Conservation (phyloP, 2,797 vertebrate genomes). For the Pogonophryne albipinna region DNA sequence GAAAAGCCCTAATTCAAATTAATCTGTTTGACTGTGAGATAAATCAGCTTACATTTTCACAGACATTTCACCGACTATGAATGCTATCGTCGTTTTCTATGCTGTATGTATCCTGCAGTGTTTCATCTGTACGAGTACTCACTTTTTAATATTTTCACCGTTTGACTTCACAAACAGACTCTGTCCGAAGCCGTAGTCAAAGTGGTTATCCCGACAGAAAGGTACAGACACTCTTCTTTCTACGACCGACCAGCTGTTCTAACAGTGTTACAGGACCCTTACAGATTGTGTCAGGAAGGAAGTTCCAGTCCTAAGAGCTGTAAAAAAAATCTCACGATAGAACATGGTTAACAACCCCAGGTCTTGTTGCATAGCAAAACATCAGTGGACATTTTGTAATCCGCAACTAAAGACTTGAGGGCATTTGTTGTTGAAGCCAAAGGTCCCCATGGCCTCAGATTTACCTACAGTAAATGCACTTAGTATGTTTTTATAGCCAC, state of each 20-base stretch:
- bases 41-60: constrained; percentile 5
- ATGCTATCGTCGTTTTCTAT: constrained; percentile 70
- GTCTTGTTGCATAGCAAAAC: constrained; percentile 8
- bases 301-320: constrained; percentile 49
- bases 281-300: constrained; percentile 45
- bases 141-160: constrained; percentile 85
- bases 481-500: background rate
- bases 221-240: constrained; percentile 87
- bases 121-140: constrained; percentile 83
- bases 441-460: constrained; percentile 26
- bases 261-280: constrained; percentile 65
- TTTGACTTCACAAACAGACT: constrained; percentile 90
- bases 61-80: constrained; percentile 56
- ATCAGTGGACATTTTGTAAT: constrained; percentile 27
- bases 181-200: constrained; percentile 91
- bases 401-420: constrained; percentile 16
- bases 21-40: constrained; percentile 8
- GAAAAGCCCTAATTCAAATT: constrained; percentile 13
- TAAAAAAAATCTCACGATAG: constrained; percentile 14
- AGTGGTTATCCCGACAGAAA: constrained; percentile 91
- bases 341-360: background rate
- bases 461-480: background rate
- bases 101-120: constrained; percentile 83
- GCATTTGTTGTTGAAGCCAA: constrained; percentile 19
- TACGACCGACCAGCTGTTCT: constrained; percentile 74